These are phyloP conservation scores for Actinernus sp. DNA, from an alignment of 92 coral and sea anemone genomes.

Conservation along the genomic window DNA sequence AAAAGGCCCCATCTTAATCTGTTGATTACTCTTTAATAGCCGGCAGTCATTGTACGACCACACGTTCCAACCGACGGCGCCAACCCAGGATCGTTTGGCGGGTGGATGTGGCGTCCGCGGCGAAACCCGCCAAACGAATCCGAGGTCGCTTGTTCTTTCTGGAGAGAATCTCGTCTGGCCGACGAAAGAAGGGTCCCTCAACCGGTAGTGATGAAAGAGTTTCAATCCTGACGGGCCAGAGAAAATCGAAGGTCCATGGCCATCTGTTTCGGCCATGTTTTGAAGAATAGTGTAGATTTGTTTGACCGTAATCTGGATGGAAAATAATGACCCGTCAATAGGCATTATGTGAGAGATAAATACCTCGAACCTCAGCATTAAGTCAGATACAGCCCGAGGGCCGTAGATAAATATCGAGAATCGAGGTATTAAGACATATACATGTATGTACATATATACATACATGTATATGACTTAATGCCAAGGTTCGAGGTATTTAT, in stretches of 20 bases:
- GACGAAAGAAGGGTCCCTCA: conserved; percentile 61
- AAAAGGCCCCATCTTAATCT: conserved; percentile 67
- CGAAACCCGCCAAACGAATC: conserved; percentile 51
- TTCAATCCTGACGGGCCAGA: conserved; percentile 80
- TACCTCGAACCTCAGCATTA: too few relatives aligned
- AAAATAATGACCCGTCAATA: too few relatives aligned
- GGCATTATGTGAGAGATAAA: too few relatives aligned
- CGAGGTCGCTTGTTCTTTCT: conserved; percentile 66
- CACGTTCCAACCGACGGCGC: conserved; percentile 82
- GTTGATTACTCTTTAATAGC: conserved; percentile 65
- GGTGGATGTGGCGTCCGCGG: conserved; percentile 46
- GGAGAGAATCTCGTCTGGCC: conserved; percentile 58
- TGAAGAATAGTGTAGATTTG: neutral
- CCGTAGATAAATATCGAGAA: too few relatives aligned
- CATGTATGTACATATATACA: too few relatives aligned
- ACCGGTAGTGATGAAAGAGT: conserved; percentile 64
- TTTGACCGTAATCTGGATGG: too few relatives aligned
- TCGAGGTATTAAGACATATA: too few relatives aligned
- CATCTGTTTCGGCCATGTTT: conserved; percentile 60
- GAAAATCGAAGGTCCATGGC: conserved; percentile 67
- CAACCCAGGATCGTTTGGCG: conserved; percentile 70
- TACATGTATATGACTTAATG: too few relatives aligned
- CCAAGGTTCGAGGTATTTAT: too few relatives aligned
- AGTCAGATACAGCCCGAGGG: too few relatives aligned
- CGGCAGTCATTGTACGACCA: conserved; percentile 91